Evolutionary conservation across 2,888 invertebrate species (phyloP).

Genomic region (Osmoderma eremita): DNA sequence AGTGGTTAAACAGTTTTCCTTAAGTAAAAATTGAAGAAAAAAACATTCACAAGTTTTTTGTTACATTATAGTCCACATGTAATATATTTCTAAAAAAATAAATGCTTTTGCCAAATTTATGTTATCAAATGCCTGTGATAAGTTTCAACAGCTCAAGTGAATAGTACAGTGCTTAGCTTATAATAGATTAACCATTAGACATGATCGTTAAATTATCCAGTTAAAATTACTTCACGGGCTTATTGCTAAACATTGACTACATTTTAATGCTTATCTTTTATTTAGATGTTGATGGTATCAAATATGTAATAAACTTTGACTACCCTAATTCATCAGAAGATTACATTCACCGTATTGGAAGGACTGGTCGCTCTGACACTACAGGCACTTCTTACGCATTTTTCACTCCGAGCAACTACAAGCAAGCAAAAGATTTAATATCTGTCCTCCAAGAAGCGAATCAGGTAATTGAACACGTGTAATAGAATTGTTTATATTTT

Average conservation of each 20-base stretch:
- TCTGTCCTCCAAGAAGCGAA: conserved; percentile 91
- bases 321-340: conserved; percentile 96
- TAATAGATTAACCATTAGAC: too few species aligned
- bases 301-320: conserved; percentile 96
- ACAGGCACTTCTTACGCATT: conserved; percentile 95
- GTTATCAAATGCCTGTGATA: background rate
- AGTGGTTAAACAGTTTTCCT: too few species aligned
- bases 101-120: conserved; percentile 14
- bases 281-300: conserved; percentile 95
- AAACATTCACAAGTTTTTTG: background rate
- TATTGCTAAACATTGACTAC: too few species aligned
- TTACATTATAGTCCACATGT: background rate
- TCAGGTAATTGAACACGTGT: conserved; percentile 69
- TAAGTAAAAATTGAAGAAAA: background rate
- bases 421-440: conserved; percentile 89
- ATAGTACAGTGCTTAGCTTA: too few species aligned
- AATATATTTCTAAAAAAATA: conserved; percentile 2
- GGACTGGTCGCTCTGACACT: conserved; percentile 87
- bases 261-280: conserved; percentile 46
- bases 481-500: background rate
- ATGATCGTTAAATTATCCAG: too few species aligned
- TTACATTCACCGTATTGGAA: conserved; percentile 94
- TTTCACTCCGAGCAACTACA: conserved; percentile 88
- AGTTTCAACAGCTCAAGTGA: too few species aligned
- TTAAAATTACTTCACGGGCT: too few species aligned